Evolutionary conservation across 2,888 invertebrate species (phyloP).

Genomic region (Sphaerophoria rueppellii): DNA sequence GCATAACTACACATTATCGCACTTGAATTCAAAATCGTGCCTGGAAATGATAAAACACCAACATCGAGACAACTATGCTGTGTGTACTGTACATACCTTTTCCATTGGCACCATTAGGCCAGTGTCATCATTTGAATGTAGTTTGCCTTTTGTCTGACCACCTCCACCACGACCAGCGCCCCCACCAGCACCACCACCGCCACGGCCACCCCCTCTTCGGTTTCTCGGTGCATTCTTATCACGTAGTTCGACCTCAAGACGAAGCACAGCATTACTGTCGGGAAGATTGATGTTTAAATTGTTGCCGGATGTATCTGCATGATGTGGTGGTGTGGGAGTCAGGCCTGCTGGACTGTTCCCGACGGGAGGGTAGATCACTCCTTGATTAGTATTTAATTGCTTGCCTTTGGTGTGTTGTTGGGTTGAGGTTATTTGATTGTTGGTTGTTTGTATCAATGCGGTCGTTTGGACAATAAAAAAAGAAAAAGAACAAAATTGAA

Average conservation of each 20-base stretch:
- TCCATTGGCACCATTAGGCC: conserved; percentile 86
- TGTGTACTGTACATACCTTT: conserved; percentile 80
- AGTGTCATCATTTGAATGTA: conserved; percentile 75
- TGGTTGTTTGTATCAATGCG: conserved; percentile 53
- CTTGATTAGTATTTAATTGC: conserved; percentile 64
- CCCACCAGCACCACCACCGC: conserved; percentile 81
- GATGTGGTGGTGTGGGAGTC: conserved; percentile 72
- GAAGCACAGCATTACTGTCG: conserved; percentile 81
- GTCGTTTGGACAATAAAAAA: conserved; percentile 39
- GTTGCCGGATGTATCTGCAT: conserved; percentile 75
- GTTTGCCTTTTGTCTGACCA: conserved; percentile 60
- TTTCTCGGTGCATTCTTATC: conserved; percentile 82
- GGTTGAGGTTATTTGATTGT: neutral
- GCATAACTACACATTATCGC: conserved; percentile 31
- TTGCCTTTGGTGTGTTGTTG: conserved; percentile 40
- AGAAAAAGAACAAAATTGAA: conserved; percentile 32
- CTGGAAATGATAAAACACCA: conserved; percentile 40
- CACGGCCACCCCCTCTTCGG: conserved; percentile 77
- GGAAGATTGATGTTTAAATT: conserved; percentile 83
- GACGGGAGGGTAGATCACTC: conserved; percentile 42
- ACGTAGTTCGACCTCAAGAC: conserved; percentile 83
- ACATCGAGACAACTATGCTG: too few relatives aligned
- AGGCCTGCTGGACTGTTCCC: conserved; percentile 31
- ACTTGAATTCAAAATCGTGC: conserved; percentile 34
- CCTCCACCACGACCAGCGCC: conserved; percentile 64